A percentile compares a stretch with the other conserved stretches of the same genome.
phyloP scores from a whole-genome alignment of 2,797 vertebrate genomes.

The Anguilla marmorata region DNA sequence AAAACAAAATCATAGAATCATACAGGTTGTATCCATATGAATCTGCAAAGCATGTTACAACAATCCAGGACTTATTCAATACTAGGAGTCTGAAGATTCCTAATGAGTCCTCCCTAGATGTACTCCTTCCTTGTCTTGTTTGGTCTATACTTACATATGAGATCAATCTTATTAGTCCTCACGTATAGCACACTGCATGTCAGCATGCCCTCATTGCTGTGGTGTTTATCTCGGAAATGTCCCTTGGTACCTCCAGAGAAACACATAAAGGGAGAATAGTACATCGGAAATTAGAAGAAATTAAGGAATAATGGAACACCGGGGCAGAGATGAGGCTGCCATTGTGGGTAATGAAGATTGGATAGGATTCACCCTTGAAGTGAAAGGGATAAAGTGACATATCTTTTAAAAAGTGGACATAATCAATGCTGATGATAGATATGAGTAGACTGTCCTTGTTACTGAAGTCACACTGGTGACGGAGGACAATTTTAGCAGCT shows the following conservation, averaged over 20 bases:
- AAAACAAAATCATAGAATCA: neutral
- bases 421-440: conserved; percentile 65
- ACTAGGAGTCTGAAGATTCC: too few relatives aligned
- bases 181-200: neutral
- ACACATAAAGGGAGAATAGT: neutral
- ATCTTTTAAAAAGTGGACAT: conserved; percentile 53
- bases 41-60: too few relatives aligned
- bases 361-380: conserved; percentile 37
- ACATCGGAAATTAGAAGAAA: neutral
- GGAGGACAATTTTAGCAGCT: conserved; percentile 46
- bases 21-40: too few relatives aligned
- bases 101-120: too few relatives aligned
- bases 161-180: neutral
- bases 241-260: neutral
- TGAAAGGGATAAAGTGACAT: conserved; percentile 47
- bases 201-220: neutral
- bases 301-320: neutral
- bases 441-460: conserved; percentile 47
- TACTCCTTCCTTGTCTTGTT: too few relatives aligned
- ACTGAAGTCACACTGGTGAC: conserved; percentile 31
- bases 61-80: too few relatives aligned
- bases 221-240: neutral
- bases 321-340: neutral
- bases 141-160: too few relatives aligned
- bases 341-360: conserved; percentile 11